phyloP scores from a whole-genome alignment of 2,113 vertebrate genomes.

The Willisornis vidua region DNA sequence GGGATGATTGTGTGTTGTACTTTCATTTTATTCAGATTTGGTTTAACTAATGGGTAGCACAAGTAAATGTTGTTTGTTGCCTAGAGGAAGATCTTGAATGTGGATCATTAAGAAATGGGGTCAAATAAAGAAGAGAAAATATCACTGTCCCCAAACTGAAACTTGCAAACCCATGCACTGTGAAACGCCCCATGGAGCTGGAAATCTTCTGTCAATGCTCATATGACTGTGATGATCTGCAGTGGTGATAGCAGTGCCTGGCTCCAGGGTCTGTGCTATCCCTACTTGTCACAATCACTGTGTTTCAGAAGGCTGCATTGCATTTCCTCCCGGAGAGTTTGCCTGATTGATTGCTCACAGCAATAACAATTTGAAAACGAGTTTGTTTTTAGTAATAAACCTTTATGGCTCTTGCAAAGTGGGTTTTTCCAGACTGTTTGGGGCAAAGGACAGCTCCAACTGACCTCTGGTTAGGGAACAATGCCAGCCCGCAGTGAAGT shows the following conservation, averaged over 20 bases:
- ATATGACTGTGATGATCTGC: background rate
- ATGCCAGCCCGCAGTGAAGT: background rate
- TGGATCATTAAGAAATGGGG: conserved; percentile 58
- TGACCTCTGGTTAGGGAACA: conserved; percentile 21
- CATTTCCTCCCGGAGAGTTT: conserved; percentile 18
- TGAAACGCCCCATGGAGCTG: conserved; percentile 26
- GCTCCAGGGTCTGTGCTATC: conserved; percentile 53
- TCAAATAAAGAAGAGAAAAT: conserved; percentile 54
- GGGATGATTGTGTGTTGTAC: background rate
- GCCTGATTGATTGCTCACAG: conserved; percentile 52
- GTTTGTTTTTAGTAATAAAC: conserved; percentile 37
- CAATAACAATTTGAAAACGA: conserved; percentile 12
- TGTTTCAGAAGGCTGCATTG: conserved; percentile 32
- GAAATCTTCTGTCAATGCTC: conserved; percentile 45
- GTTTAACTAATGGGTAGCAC: conserved; percentile 50
- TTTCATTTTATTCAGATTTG: conserved; percentile 46
- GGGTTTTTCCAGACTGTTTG: background rate
- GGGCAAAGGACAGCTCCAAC: background rate
- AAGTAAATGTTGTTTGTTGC: conserved; percentile 60
- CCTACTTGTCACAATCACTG: conserved; percentile 45
- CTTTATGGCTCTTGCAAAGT: background rate
- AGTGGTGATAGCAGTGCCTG: conserved; percentile 35
- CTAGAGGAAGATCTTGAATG: conserved; percentile 44
- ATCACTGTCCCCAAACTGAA: conserved; percentile 29
- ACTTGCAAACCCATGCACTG: conserved; percentile 28